Base-by-base conservation (phyloP, 2,888 invertebrate species). In the Scrobipalpa atriplicella region DNA sequence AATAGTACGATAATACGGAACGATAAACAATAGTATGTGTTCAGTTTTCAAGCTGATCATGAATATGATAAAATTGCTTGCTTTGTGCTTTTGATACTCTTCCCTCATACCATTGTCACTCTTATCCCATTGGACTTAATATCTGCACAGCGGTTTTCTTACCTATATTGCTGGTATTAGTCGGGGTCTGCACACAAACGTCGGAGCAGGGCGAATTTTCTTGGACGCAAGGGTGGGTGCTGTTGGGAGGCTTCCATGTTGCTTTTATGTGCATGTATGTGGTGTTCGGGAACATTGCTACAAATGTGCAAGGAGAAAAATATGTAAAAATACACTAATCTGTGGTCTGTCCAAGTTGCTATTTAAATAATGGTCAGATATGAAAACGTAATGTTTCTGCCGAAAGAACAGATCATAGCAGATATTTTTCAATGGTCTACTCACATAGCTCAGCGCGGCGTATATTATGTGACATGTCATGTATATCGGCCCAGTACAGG, bases 151-250 rank as follows among this genome's bases (percentile, higher is more conserved):
- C 3, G 2, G 43, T 18, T 0, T 18, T 1, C 6, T 51, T 8
- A 52, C 19, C 19, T 19, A 52, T 52, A 19, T 64, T 52, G 67
- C 61, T 16, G 2, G 54, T 56, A 36, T 67, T 43, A 66, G 61
- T 80, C 81, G 52, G 65, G 3, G 71, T 79, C 67, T 95, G 93
- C 1, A 96, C 93, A 77, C 97, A 97, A 10, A 97, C 84, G 79
- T 97, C 95, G 2, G 95, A 95, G 76, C 97, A 97, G n/a, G 58
- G 43, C 43, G 13, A 13, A 0, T 94, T 94, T 51, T 95, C 95
- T 39, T 87, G 86, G 38, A 90, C 89, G 75, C 97, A 97, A 0
- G 93, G 92, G 82, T 95, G 95, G 5, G 74, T 65, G 1, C 84
- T 82, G 78, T 64, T 79, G 74, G 62, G 71, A 73, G 0, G 71